These are phyloP conservation scores for Bos indicus DNA, from an alignment of 2,113 vertebrate genomes.

Conservation along the genomic window DNA sequence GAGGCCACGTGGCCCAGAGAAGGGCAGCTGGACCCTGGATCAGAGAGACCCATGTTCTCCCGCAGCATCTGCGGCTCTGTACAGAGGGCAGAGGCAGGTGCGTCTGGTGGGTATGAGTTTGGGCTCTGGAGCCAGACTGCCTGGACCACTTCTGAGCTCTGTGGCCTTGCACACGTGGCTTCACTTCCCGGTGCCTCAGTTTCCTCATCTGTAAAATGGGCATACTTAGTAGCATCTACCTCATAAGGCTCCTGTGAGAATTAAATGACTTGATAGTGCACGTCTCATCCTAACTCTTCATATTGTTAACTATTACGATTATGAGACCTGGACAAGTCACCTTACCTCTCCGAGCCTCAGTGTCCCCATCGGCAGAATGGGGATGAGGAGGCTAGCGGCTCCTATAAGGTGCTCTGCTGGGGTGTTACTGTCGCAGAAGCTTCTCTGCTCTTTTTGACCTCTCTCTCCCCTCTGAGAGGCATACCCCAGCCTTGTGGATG, in stretches of 20 bases:
- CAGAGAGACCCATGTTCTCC: not conserved
- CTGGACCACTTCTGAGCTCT: not conserved
- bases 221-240: not conserved
- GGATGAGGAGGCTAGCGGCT: not conserved
- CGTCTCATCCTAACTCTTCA: not conserved
- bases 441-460: not conserved
- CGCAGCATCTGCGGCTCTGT: rapidly evolving
- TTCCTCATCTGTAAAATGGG: not conserved
- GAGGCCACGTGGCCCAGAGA: not conserved
- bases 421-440: rapidly evolving
- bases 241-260: not conserved
- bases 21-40: not conserved
- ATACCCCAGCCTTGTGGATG: not conserved
- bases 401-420: not conserved
- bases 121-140: not conserved
- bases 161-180: not conserved
- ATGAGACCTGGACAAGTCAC: not conserved
- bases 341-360: not conserved
- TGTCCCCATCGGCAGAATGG: not conserved
- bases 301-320: not conserved
- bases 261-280: not conserved
- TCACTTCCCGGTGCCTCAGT: not conserved
- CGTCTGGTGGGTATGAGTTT: rapidly evolving
- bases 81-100: not conserved
- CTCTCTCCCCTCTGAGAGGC: not conserved